phyloP scores from a whole-genome alignment of 2,888 invertebrate species.

The Watsonalla binaria region DNA sequence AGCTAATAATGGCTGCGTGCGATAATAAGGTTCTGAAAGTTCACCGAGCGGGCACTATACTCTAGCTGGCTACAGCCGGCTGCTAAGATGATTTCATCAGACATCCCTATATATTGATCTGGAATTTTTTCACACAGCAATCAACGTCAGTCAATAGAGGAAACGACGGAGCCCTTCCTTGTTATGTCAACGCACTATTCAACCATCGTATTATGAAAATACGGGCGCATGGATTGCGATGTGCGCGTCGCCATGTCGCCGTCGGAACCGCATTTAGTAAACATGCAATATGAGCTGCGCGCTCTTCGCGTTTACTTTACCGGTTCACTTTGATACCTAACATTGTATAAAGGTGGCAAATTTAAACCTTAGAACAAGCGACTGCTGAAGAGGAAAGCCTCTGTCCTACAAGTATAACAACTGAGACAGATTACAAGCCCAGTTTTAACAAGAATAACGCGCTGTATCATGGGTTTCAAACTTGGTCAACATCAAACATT shows the following conservation, averaged over 20 bases:
- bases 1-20: background rate
- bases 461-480: too few relatives aligned
- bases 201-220: conserved; percentile 61
- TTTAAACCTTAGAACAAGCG: too few relatives aligned
- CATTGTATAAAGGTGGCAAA: background rate
- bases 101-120: conserved; percentile 1
- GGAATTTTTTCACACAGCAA: background rate
- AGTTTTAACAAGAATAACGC: too few relatives aligned
- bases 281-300: conserved; percentile 50
- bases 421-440: too few relatives aligned
- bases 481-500: background rate
- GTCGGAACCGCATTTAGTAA: conserved; percentile 39
- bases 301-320: conserved; percentile 34
- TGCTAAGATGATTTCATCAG: background rate
- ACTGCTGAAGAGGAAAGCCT: too few relatives aligned
- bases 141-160: conserved; percentile 10
- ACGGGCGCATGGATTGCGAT: conserved; percentile 39
- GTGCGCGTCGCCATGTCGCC: conserved; percentile 19
- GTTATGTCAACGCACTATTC: conserved; percentile 47
- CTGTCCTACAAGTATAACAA: too few relatives aligned
- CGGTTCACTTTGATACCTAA: conserved; percentile 22
- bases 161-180: conserved; percentile 39
- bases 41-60: background rate
- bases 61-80: too few relatives aligned
- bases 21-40: background rate